Conservation (phyloP, 2,888 invertebrate genomes). For the Dasypogon diadema region DNA sequence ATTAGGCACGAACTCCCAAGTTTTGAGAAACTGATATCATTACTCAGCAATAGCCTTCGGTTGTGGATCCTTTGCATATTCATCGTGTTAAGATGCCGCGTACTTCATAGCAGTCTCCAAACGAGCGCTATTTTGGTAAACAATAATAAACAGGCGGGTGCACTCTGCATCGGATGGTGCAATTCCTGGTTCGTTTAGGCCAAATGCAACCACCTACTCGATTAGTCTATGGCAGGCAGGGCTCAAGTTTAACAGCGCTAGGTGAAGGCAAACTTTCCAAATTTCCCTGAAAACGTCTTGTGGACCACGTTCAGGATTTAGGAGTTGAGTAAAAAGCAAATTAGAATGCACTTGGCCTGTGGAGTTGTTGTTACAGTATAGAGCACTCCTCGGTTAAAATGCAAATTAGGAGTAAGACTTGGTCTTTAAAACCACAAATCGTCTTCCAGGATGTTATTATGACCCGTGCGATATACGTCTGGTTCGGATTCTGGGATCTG, state of each 20-base stretch:
- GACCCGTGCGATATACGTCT: constrained; percentile 38
- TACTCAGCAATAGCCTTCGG: not conserved
- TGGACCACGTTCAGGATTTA: constrained; percentile 28
- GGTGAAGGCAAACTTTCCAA: constrained; percentile 10
- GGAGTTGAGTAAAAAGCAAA: constrained; percentile 15
- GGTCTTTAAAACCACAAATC: constrained; percentile 38
- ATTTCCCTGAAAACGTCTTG: not conserved
- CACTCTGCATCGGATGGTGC: not conserved
- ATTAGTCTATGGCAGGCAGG: not conserved
- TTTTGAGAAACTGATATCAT: constrained; percentile 19
- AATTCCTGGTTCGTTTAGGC: not conserved
- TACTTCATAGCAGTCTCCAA: not conserved
- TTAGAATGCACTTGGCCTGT: not conserved
- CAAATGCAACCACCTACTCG: not conserved
- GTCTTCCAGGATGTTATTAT: constrained; percentile 39
- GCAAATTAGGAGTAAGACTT: constrained; percentile 42
- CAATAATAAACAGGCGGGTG: constrained; percentile 3
- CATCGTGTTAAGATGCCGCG: not conserved
- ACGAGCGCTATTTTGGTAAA: not conserved
- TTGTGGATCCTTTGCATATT: not conserved
- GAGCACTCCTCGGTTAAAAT: constrained; percentile 13
- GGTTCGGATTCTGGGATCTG: constrained; percentile 9
- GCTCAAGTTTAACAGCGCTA: not conserved
- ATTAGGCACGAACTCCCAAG: constrained; percentile 2
- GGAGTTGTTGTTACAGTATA: too few relatives aligned